Base-by-base conservation (phyloP, 2,888 invertebrate species). In the Diaperis boleti region DNA sequence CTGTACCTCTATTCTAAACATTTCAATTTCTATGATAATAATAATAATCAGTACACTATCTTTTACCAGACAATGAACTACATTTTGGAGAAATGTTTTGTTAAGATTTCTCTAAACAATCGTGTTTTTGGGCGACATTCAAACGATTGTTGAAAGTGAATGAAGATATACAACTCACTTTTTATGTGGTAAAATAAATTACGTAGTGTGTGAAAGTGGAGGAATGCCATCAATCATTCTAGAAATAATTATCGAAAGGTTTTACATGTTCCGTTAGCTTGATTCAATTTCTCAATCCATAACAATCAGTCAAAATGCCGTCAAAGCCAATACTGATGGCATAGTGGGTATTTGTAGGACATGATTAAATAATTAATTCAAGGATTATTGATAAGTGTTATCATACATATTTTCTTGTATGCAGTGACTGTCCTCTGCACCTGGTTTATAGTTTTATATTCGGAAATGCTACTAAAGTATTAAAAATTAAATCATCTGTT, bases 251-350 rank as follows among this genome's bases (percentile, higher is more conserved):
- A 44, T 44, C 14, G 22, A 17, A 14, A 26, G 44, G 44, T 20
- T 44, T 20, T 6, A 11, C 22, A 11, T 11, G 26, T 26, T 44
- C 44, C 44, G 44, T 44, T 44, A 44, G 44, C 44, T 44, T 22
- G 44, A 26, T 44, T 44, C 22, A 44, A 18, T 44, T 44, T 44
- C 44, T 26, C 44, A 44, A 44, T 44, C 44, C 22, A 20, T 22
- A 44, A 20, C 22, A 22, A 44, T 44, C 44, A 11, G 44, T 44
- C 44, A 44, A 44, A 44, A 26, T 22, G 44, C 44, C 44, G 44
- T 44, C 44, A 44, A 6, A 22, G 11, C 44, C 13, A 42, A 20
- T 42, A 20, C 17, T 41, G n/a, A 39, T 39, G 20, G n/a, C 10
- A 20, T 10, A 10, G 4, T 26, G 4, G 13, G 7, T n/a, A n/a